Percentiles rank a stretch among this genome's conserved stretches.
phyloP scores from a whole-genome alignment of 2,797 vertebrate species.

The Lindbergichthys nudifrons region DNA sequence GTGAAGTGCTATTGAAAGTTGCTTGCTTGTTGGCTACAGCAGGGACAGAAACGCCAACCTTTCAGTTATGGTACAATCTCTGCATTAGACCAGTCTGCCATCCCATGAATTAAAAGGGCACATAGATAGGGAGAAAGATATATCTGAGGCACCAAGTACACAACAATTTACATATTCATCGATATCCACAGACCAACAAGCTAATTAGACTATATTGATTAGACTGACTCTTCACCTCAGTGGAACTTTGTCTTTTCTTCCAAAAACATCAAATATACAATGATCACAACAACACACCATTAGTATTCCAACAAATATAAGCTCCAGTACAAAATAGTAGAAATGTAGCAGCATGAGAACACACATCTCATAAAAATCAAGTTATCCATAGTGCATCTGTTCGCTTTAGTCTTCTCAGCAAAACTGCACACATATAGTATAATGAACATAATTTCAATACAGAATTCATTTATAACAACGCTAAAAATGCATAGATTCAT shows the following conservation, averaged over 20 bases:
- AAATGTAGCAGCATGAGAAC: too few relatives aligned
- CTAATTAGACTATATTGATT: too few relatives aligned
- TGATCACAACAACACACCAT: too few relatives aligned
- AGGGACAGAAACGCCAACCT: slow-evolving; percentile 20
- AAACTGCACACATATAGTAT: background rate
- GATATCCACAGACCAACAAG: background rate
- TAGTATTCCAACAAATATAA: too few relatives aligned
- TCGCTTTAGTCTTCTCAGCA: slow-evolving; percentile 7
- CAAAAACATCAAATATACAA: too few relatives aligned
- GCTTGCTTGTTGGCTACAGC: background rate
- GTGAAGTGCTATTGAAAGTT: background rate
- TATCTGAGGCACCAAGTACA: slow-evolving; percentile 2
- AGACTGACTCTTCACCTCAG: too few relatives aligned
- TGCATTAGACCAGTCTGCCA: background rate
- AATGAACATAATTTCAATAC: slow-evolving; percentile 1
- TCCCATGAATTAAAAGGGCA: slow-evolving; percentile 22
- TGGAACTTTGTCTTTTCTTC: too few relatives aligned
- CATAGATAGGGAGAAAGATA: background rate
- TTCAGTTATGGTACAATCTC: slow-evolving; percentile 13
- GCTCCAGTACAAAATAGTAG: too few relatives aligned
- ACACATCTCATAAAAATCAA: too few relatives aligned
- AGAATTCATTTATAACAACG: slow-evolving; percentile 6
- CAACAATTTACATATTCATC: background rate
- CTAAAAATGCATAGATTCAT: slow-evolving; percentile 9
- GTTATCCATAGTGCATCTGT: background rate